Conservation (phyloP, 2,888 invertebrate species). For the Stenichneumon culpator region DNA sequence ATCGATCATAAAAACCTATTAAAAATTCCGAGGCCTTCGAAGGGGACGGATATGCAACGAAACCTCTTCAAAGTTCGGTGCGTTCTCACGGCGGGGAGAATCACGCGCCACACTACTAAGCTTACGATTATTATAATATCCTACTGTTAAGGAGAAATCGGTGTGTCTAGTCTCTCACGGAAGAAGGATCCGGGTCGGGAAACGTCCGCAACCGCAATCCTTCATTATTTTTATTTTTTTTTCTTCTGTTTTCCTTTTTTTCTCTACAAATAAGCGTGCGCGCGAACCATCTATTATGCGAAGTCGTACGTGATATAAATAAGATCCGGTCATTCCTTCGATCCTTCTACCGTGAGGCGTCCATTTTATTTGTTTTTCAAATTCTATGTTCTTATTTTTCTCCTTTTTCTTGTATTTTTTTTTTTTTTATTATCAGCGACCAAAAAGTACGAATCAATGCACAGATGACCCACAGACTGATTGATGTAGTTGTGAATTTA, state of each 20-base stretch:
- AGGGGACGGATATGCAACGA: slow-evolving; percentile 56
- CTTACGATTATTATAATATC: slow-evolving; percentile 61
- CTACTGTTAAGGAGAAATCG: slow-evolving; percentile 73
- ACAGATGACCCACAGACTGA: slow-evolving; percentile 80
- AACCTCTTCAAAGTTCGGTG: slow-evolving; percentile 47
- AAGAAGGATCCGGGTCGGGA: slow-evolving; percentile 67
- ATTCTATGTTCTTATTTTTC: slow-evolving; percentile 30
- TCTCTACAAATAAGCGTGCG: neutral
- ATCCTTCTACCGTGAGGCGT: slow-evolving; percentile 71
- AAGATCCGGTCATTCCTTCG: slow-evolving; percentile 44
- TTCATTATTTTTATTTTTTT: slow-evolving; percentile 8
- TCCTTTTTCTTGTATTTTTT: slow-evolving; percentile 32
- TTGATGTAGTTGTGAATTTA: slow-evolving; percentile 74
- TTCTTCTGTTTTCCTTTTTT: neutral
- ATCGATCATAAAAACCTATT: slow-evolving; percentile 24
- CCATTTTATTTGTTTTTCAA: slow-evolving; percentile 62
- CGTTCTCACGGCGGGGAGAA: slow-evolving; percentile 40
- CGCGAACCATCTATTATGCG: slow-evolving; percentile 14
- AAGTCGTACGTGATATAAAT: slow-evolving; percentile 21
- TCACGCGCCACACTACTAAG: slow-evolving; percentile 58
- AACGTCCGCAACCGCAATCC: slow-evolving; percentile 45
- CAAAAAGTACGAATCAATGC: slow-evolving; percentile 75
- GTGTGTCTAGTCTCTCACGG: slow-evolving; percentile 81
- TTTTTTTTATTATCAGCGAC: slow-evolving; percentile 68
- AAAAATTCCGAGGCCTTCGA: slow-evolving; percentile 31